Percentiles rank a stretch among this genome's conserved stretches.
Conservation (phyloP, 2,113 vertebrate species). For the Grammomys surdaster region DNA sequence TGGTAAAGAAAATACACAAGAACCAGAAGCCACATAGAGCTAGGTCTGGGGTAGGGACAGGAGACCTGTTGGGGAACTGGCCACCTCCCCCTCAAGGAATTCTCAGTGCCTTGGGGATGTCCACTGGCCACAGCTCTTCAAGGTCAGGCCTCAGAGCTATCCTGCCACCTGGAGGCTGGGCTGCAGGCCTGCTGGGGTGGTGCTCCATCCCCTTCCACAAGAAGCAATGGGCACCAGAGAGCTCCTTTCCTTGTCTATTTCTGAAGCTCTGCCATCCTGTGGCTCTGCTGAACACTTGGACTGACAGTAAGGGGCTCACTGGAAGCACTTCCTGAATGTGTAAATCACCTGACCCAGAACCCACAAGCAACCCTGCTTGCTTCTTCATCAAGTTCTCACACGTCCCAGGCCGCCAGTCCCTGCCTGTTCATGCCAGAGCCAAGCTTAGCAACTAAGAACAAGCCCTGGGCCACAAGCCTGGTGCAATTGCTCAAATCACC, state of each 20-base stretch:
- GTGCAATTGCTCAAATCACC: neutral
- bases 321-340: neutral
- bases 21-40: neutral
- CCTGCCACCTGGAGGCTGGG: neutral
- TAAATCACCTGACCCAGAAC: neutral
- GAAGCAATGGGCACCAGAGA: neutral
- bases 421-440: neutral
- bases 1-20: neutral
- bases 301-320: neutral
- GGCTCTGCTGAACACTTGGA: neutral
- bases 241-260: neutral
- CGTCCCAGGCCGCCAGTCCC: neutral
- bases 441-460: neutral
- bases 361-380: neutral
- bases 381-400: neutral
- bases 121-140: neutral
- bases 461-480: neutral
- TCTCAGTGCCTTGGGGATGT: neutral
- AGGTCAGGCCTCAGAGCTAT: neutral
- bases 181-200: too few species aligned
- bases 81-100: neutral
- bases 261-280: neutral
- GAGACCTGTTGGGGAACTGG: neutral
- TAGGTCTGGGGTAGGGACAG: neutral
- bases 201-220: neutral